Base-by-base conservation (phyloP, 2,113 vertebrate genomes). In the Chaetodon trifascialis region DNA sequence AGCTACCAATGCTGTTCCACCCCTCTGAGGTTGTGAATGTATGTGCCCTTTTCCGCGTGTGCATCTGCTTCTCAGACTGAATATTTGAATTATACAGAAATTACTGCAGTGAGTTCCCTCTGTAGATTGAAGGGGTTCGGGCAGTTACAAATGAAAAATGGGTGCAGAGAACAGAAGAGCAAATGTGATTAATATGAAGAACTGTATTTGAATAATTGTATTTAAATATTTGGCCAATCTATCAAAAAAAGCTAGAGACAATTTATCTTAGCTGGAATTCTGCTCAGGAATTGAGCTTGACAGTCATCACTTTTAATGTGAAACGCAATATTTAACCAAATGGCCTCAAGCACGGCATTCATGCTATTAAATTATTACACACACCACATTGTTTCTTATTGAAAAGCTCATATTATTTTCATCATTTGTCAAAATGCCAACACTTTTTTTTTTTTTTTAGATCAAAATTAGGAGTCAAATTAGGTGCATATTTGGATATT, bases 151-250 rank as follows among this genome's bases (percentile, higher is more conserved):
- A 89, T 93, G 81, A 93, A 76, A 90, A 91, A 90, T 85, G 88
- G 73, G 84, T 19, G 64, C 19, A 55, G 64, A 78, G 84, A 90
- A 82, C 54, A 87, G 83, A 84, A 65, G 59, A 84, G 73, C 79
- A 91, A 88, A 88, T 88, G 82, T 91, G 91, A 94, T 95, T 93
- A 93, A 93, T 90, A 76, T 63, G 72, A 90, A 66, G 72, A 87
- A 91, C 81, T 76, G 73, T 92, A 83, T 92, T 86, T 90, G 85
- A 92, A 91, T 93, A 93, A 95, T 94, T 94, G 73, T 80, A 86
- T 91, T 84, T 84, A 77, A 90, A 91, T 88, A 92, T 94, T 88
- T 91, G 78, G 38, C n/a, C 66, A 72, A 94, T 94, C 86, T 81
- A 85, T 93, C 91, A 93, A 93, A 94, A 93, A 94, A 91, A 89